Evolutionary conservation across 2,888 invertebrate species (phyloP).

Genomic region (Apodemia duryi): DNA sequence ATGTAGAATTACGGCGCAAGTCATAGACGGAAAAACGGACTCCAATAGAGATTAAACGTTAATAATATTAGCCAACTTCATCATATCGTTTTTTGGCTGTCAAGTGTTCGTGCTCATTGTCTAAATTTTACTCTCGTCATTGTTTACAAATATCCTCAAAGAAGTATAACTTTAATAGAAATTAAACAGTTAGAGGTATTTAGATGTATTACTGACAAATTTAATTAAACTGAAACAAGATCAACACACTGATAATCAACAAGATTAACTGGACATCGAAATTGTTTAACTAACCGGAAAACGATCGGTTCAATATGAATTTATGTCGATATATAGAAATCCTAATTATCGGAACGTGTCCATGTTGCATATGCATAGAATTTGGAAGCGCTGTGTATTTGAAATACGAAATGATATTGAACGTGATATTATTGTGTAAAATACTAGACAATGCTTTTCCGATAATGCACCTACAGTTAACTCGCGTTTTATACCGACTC

Average conservation of each 20-base stretch:
- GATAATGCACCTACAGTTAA: conserved; percentile 4
- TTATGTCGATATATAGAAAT: conserved; percentile 21
- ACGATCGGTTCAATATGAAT: conserved; percentile 4
- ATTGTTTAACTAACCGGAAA: not conserved
- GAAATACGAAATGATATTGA: conserved; percentile 19
- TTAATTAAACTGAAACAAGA: not conserved
- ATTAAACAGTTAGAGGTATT: not conserved
- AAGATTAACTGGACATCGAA: not conserved
- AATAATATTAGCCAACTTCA: too few relatives aligned
- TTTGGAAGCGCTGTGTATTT: conserved; percentile 16
- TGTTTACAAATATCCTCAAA: too few relatives aligned
- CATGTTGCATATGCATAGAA: conserved; percentile 25
- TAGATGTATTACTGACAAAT: not conserved
- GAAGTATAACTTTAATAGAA: too few relatives aligned
- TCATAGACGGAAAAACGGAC: too few relatives aligned
- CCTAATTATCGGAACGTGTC: conserved; percentile 26
- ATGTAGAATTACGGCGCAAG: too few relatives aligned
- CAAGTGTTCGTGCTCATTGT: too few relatives aligned
- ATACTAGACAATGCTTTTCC: conserved; percentile 24
- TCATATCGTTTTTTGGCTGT: too few relatives aligned
- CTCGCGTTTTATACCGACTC: too few relatives aligned
- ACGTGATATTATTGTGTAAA: not conserved
- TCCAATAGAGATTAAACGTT: too few relatives aligned
- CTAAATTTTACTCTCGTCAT: too few relatives aligned
- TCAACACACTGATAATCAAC: not conserved